Base-by-base conservation (phyloP, 2,888 invertebrate species). In the Caenorhabditis zanzibari region DNA sequence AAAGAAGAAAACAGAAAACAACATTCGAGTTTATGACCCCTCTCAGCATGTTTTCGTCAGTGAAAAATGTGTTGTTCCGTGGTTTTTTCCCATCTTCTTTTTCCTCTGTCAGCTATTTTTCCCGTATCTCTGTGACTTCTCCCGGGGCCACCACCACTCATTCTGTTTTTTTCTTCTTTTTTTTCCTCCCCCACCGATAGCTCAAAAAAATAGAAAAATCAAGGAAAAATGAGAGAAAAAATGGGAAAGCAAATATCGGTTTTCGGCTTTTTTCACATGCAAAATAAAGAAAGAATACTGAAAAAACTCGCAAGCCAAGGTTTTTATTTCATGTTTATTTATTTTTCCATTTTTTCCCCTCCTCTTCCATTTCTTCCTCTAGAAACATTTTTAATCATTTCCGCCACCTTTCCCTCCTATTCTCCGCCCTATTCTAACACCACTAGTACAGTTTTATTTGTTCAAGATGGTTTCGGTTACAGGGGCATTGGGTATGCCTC, bases 401-500 rank as follows among this genome's bases (percentile, higher is more conserved):
- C 52, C 58, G 66, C 38, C 54, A 19, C 44, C 54, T 56, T 56
- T 44, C 44, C 16, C 22, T 54, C 26, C 38, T 22, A 38, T 63
- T 52, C 73, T 56, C 64, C 75, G 61, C 61, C 63, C 22, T 52
- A 32, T 63, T 54, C 52, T 63, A 22, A 38, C 68, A 76, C 63
- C 66, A 49, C 38, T 35, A 69, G 66, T 76, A 76, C 49, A 68
- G 61, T 68, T 63, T 56, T 77, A 63, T 77, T 77, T 64, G 77
- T 77, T 77, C 71, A 77, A 77, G 71, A 77, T 82, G 82, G 75
- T 77, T 77, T 69, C 72, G 64, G 68, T 82, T 82, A 69, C 82
- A 82, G 82, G 75, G 82, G 77, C 82, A 82, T 76, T 73, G 61
- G 82, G 75, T 35, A 82, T 82, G 82, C 82, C 82, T 82, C 82